Conservation (phyloP, 2,797 vertebrate species). For the Sylvia borin region DNA sequence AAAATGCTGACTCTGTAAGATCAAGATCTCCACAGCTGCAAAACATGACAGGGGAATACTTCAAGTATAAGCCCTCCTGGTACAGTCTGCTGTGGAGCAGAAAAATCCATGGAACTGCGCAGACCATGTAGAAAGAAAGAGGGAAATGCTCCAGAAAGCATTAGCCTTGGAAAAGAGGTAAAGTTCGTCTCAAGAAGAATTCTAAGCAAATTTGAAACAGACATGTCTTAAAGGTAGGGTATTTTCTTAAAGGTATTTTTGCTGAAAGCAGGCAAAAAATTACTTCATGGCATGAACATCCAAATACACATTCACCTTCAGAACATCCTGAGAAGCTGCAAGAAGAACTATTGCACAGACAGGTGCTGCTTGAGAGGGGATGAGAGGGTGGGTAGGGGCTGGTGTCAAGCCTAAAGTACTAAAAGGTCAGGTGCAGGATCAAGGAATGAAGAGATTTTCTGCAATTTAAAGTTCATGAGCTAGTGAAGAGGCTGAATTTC, state of each 20-base stretch:
- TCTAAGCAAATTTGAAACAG: background rate
- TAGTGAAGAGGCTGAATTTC: background rate
- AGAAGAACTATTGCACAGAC: background rate
- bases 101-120: background rate
- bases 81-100: background rate
- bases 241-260: too few species aligned
- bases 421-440: background rate
- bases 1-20: background rate
- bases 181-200: background rate
- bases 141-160: background rate
- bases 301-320: background rate
- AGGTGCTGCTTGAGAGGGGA: background rate
- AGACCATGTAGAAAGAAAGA: background rate
- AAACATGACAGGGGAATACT: accelerated
- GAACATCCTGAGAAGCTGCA: background rate
- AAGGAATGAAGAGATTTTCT: background rate
- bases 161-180: background rate
- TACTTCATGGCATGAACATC: background rate
- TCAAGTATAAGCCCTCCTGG: background rate
- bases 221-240: background rate
- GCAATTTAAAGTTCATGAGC: background rate
- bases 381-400: background rate
- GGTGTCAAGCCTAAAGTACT: background rate
- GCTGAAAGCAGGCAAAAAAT: background rate
- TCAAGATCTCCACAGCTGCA: background rate